phyloP scores from a whole-genome alignment of 1,140 invertebrate species.

The Triops longicaudatus region DNA sequence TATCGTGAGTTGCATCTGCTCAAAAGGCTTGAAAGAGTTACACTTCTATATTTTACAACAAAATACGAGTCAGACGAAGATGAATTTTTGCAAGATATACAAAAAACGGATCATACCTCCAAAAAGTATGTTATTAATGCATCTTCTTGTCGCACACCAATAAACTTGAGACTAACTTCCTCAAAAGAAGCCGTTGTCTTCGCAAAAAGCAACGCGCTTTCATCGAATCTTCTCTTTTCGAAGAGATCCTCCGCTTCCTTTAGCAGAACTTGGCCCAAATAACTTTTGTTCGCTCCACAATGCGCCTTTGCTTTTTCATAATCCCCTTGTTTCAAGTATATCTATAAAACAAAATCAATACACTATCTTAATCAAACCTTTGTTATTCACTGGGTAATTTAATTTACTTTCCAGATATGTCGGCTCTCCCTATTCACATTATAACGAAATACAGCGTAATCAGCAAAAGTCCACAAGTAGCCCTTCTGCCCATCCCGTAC shows the following conservation, averaged over 20 bases:
- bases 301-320: conserved; percentile 80
- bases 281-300: conserved; percentile 63
- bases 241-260: conserved; percentile 85
- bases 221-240: conserved; percentile 61
- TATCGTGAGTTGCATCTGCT: conserved; percentile 72
- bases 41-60: background rate
- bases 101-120: conserved; percentile 45
- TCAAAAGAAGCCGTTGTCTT: conserved; percentile 87
- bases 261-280: conserved; percentile 72
- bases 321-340: conserved; percentile 76
- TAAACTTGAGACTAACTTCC: conserved; percentile 85
- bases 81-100: background rate
- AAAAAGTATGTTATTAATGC: conserved; percentile 78
- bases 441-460: conserved; percentile 74
- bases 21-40: conserved; percentile 20
- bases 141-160: conserved; percentile 68
- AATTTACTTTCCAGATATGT: conserved; percentile 65
- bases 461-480: conserved; percentile 74
- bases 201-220: conserved; percentile 78
- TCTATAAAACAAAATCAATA: conserved; percentile 39
- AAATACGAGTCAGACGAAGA: background rate
- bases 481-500: conserved; percentile 59
- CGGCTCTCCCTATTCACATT: conserved; percentile 75
- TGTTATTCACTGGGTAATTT: conserved; percentile 24
- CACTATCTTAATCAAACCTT: background rate